Percentiles rank a stretch among this genome's conserved stretches.
phyloP scores from a whole-genome alignment of 2,888 invertebrate species.

The Mycogona germanica region DNA sequence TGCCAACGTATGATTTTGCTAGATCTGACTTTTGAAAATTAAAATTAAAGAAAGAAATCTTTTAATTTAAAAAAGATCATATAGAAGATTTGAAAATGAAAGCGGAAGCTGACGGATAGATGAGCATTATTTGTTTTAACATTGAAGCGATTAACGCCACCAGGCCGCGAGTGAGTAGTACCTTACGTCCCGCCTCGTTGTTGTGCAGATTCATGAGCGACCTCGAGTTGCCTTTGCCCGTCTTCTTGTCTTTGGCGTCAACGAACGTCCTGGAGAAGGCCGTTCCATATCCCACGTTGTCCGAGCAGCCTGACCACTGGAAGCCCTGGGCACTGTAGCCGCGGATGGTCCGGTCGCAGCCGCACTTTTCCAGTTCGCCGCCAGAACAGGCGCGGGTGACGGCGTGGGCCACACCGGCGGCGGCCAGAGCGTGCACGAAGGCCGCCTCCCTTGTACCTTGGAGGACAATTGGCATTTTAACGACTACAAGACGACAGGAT shows the following conservation, averaged over 20 bases:
- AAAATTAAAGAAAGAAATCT: no score
- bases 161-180: no score
- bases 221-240: conserved; percentile 25
- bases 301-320: conserved; percentile 35
- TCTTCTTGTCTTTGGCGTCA: conserved; percentile 28
- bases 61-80: no score
- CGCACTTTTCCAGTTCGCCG: conserved; percentile 36
- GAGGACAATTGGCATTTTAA: conserved; percentile 11
- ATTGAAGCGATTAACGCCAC: no score
- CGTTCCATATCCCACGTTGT: conserved; percentile 33
- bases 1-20: no score
- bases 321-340: conserved; percentile 28
- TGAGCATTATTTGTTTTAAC: no score
- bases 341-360: conserved; percentile 36
- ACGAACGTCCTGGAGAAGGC: conserved; percentile 32
- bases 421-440: conserved; percentile 34
- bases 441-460: conserved; percentile 34
- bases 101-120: no score
- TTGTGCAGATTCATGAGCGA: conserved; percentile 37
- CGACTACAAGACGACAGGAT: not conserved
- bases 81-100: no score
- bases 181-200: conserved; percentile 37
- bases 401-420: conserved; percentile 36
- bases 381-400: conserved; percentile 38
- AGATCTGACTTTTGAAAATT: no score